A percentile compares a stretch with the other conserved stretches of the same genome.
Evolutionary conservation across 2,797 vertebrate genomes (phyloP).

Genomic region (Synaphobranchus kaupii): DNA sequence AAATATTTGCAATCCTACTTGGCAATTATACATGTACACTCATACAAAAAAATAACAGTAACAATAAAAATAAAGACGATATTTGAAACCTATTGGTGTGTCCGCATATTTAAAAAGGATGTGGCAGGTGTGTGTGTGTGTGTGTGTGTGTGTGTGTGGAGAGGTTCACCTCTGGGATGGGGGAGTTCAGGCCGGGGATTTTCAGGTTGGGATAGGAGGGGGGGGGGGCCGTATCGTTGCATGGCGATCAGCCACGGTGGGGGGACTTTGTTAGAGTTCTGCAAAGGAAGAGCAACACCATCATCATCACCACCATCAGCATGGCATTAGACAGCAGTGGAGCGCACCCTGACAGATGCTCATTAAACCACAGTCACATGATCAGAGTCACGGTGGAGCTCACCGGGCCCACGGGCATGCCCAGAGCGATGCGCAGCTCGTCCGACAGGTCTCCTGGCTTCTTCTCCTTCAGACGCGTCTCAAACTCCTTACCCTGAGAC

Average conservation of each 20-base stretch:
- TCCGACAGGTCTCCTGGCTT: slow-evolving; percentile 91
- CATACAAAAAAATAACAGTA: too few relatives aligned
- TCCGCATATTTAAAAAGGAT: background rate
- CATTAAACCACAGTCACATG: background rate
- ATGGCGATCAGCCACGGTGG: slow-evolving; percentile 94
- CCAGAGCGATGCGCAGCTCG: slow-evolving; percentile 86
- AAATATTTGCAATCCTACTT: background rate
- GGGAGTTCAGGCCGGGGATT: slow-evolving; percentile 90
- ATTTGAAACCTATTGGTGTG: too few relatives aligned
- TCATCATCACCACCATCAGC: slow-evolving; percentile 2
- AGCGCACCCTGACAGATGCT: background rate
- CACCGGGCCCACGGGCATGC: slow-evolving; percentile 92
- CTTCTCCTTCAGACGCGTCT: slow-evolving; percentile 92
- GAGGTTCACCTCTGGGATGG: slow-evolving; percentile 84
- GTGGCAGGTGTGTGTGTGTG: background rate
- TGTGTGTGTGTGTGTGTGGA: background rate
- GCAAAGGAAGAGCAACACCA: slow-evolving; percentile 7
- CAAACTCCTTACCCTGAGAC: slow-evolving; percentile 90
- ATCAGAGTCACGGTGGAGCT: slow-evolving; percentile 26
- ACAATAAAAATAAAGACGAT: too few relatives aligned
- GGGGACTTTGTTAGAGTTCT: slow-evolving; percentile 93
- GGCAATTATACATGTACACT: too few relatives aligned
- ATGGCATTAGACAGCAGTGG: background rate
- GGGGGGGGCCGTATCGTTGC: slow-evolving; percentile 91
- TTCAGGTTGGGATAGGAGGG: slow-evolving; percentile 94